Base-by-base conservation (phyloP, 2,113 vertebrate species). In the Percopsis transmontana region DNA sequence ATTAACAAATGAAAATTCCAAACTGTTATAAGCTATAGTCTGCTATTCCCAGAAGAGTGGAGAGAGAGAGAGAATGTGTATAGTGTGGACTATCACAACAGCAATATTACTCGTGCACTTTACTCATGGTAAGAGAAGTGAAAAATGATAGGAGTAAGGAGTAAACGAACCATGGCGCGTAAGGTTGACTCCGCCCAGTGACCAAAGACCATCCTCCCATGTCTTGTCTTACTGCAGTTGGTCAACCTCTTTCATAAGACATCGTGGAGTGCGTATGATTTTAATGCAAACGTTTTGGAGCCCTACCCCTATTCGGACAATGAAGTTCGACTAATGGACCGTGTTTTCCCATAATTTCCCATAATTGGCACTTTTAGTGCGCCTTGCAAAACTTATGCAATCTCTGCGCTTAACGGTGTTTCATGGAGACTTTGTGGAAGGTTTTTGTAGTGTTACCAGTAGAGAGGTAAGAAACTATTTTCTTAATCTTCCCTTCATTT, bases 121-220 rank as follows among this genome's bases (percentile, higher is more conserved):
- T 48, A 48, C 15, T 20, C 48, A 8, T 8, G 0, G 5, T 51
- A 20, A 33, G 27, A 33, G 27, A 33, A 33, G 2, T 33, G 27
- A 33, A 6, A 33, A 7, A 33, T 33, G 27, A 33, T 33, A 33
- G 27, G 27, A 33, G 7, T 20, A 51, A n/a, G 47, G 47, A 48
- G 15, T 48, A 48, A 48, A 48, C 15, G 15, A 15, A 18, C 15
- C 47, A 14, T 48, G 15, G 15, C 47, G 18, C n/a, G 23, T 27
- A 51, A 68, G 63, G 69, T 67, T 81, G 79, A 83, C 88, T 81
- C 90, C 88, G 88, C 90, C 88, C 86, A 81, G 87, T 75, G 84
- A 85, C 88, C 83, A 84, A 73, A 87, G 81, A 84, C 82, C 82
- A 74, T 88, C 87, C 87, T 89, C 84, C 76, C 80, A 61, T 70